phyloP scores from a whole-genome alignment of 2,113 vertebrate genomes.

The Rhipidura dahli region DNA sequence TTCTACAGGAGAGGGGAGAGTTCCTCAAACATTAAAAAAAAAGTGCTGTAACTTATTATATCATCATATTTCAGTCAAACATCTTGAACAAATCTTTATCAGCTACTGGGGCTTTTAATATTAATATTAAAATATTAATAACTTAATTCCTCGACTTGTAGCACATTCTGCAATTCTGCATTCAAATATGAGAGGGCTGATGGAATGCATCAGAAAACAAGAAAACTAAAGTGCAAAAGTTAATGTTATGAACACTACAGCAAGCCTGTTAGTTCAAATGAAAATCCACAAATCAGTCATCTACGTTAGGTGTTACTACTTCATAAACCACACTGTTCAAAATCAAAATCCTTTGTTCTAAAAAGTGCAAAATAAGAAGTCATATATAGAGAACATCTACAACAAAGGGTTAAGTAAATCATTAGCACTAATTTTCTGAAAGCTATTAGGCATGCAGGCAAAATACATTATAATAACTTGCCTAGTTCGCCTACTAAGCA shows the following conservation, averaged over 20 bases:
- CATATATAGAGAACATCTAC: background rate
- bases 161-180: background rate
- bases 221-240: background rate
- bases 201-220: background rate
- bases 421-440: background rate
- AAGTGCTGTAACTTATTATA: background rate
- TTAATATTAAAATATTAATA: no score
- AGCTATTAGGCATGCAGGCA: background rate
- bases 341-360: background rate
- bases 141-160: background rate
- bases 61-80: background rate
- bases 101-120: background rate
- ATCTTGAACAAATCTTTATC: background rate
- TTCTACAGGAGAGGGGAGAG: background rate
- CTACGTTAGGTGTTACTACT: rapidly evolving
- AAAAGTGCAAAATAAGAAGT: background rate
- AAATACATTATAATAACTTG: background rate
- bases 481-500: background rate
- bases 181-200: background rate
- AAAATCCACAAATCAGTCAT: background rate
- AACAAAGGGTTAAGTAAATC: background rate
- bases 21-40: background rate
- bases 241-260: background rate
- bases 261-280: background rate
- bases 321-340: background rate